These are phyloP conservation scores for Armadillidium nasatum DNA, from an alignment of 1,140 invertebrate genomes.

Conservation along the genomic window DNA sequence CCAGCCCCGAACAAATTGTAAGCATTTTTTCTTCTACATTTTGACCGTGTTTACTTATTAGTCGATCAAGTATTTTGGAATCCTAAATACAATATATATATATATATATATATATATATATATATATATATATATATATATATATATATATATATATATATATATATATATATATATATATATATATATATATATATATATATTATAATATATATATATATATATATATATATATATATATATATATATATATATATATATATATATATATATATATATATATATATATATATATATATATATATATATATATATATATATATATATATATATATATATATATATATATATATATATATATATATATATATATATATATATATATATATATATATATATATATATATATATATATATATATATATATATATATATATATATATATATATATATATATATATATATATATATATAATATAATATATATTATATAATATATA, in stretches of 20 bases:
- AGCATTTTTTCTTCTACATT: constrained; percentile 88
- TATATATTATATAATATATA: background rate
- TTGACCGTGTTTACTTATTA: constrained; percentile 73
- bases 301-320: constrained; percentile 16
- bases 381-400: no score
- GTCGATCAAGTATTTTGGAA: constrained; percentile 70
- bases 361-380: no score
- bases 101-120: no score
- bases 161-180: constrained; percentile 25
- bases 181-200: constrained; percentile 21
- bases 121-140: constrained; percentile 11
- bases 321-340: constrained; percentile 23
- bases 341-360: no score
- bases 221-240: no score
- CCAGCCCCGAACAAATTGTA: constrained; percentile 97
- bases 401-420: no score
- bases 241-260: no score
- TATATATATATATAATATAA: constrained; percentile 14
- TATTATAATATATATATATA: no score
- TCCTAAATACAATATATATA: no score
- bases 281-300: no score
- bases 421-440: constrained; percentile 17
- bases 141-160: constrained; percentile 11
- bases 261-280: no score
- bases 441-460: constrained; percentile 21